A percentile compares a stretch with the other conserved stretches of the same genome.
These are phyloP conservation scores for Dinocampus coccinellae DNA, from an alignment of 2,888 invertebrate species.

Conservation along the genomic window DNA sequence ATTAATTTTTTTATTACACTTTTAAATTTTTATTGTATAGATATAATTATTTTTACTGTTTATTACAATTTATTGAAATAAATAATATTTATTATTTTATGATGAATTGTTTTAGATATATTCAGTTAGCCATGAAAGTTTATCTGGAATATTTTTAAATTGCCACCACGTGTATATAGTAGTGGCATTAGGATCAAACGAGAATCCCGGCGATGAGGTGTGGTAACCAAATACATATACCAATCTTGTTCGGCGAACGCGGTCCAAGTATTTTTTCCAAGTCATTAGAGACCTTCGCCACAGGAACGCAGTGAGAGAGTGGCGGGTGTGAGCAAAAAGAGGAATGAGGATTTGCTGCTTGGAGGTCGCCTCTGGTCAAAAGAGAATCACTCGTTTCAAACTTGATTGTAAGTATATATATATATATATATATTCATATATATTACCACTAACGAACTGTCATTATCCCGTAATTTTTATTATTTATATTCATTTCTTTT, in stretches of 20 bases:
- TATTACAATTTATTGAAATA: background rate
- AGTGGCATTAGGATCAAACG: background rate
- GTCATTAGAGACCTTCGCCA: constrained; percentile 13
- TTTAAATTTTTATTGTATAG: background rate
- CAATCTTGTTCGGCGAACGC: background rate
- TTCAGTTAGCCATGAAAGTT: background rate
- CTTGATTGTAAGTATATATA: background rate
- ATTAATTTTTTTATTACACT: too few species aligned
- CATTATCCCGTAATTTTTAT: too few species aligned
- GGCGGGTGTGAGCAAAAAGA: background rate
- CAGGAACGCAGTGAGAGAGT: background rate
- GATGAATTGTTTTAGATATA: background rate
- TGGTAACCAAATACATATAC: background rate
- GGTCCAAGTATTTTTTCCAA: constrained; percentile 5
- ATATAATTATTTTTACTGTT: background rate
- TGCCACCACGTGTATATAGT: background rate
- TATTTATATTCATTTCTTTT: too few species aligned
- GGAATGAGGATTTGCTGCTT: background rate
- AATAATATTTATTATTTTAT: background rate
- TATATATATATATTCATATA: too few species aligned
- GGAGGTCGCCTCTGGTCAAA: background rate
- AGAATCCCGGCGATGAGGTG: background rate
- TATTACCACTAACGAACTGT: too few species aligned
- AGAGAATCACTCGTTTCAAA: background rate
- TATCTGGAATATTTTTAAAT: background rate